These are phyloP conservation scores for Cyclura pinguis DNA, from an alignment of 2,797 vertebrate species.

Conservation along the genomic window DNA sequence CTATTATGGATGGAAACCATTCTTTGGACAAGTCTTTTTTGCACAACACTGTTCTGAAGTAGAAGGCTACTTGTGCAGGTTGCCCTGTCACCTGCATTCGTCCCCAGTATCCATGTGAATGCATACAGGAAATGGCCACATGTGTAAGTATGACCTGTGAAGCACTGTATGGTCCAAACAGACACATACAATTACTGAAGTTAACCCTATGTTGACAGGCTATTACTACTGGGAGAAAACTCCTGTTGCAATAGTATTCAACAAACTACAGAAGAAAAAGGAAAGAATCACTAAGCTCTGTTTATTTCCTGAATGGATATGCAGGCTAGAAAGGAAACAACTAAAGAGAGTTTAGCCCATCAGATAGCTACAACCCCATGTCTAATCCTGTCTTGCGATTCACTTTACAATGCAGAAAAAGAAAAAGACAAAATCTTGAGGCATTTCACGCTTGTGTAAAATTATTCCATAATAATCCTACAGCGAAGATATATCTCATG, in stretches of 20 bases:
- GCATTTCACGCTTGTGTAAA: background rate
- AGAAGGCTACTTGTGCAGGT: background rate
- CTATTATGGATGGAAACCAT: background rate
- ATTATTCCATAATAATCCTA: background rate
- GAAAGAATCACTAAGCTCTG: background rate
- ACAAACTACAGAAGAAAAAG: background rate
- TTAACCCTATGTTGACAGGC: background rate
- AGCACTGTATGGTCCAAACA: background rate
- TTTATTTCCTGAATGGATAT: background rate
- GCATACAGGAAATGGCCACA: background rate
- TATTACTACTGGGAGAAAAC: background rate
- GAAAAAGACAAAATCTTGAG: background rate
- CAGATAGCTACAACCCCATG: background rate
- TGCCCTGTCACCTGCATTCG: background rate
- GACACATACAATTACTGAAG: background rate
- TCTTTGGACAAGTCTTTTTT: background rate
- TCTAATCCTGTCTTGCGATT: background rate
- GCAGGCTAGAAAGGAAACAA: background rate
- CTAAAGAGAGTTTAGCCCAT: background rate
- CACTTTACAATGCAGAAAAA: background rate
- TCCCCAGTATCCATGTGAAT: background rate
- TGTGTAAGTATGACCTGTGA: background rate
- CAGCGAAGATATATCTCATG: constrained; percentile 1
- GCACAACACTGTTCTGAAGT: background rate
- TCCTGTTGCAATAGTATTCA: too few species aligned